These are phyloP conservation scores for Picus viridis DNA, from an alignment of 2,797 vertebrate species.

Conservation along the genomic window DNA sequence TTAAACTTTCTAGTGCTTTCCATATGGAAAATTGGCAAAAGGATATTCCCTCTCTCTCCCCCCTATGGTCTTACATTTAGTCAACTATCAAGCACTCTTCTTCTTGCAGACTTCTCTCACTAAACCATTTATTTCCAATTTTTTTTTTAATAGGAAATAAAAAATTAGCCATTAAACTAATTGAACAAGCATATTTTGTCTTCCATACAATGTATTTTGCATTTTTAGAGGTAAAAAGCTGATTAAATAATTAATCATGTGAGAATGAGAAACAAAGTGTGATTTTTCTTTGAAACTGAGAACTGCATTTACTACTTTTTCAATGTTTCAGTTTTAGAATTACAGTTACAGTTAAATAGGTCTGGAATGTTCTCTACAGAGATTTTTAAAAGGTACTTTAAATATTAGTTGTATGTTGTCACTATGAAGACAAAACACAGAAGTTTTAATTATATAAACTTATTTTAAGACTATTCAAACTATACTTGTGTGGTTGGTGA, in stretches of 20 bases:
- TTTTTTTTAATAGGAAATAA: not conserved
- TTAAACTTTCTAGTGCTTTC: not conserved
- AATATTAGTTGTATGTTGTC: not conserved
- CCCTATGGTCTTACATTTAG: not conserved
- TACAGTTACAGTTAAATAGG: not conserved
- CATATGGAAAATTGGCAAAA: not conserved
- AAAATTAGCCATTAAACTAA: not conserved
- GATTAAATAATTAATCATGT: not conserved
- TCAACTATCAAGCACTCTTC: not conserved
- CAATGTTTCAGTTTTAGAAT: not conserved
- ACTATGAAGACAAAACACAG: not conserved
- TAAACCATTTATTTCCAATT: not conserved
- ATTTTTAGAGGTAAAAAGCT: not conserved
- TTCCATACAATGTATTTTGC: not conserved
- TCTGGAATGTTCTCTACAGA: not conserved
- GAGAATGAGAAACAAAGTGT: not conserved
- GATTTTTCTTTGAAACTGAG: not conserved
- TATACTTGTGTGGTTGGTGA: not conserved
- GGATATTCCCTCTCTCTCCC: not conserved
- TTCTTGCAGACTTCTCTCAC: not conserved
- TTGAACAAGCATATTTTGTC: accelerated
- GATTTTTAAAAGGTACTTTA: not conserved
- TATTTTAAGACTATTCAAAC: not conserved
- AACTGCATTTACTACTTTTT: not conserved
- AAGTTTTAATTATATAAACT: not conserved